phyloP scores from a whole-genome alignment of 2,888 invertebrate species.

The Dasysyrphus albostriatus region DNA sequence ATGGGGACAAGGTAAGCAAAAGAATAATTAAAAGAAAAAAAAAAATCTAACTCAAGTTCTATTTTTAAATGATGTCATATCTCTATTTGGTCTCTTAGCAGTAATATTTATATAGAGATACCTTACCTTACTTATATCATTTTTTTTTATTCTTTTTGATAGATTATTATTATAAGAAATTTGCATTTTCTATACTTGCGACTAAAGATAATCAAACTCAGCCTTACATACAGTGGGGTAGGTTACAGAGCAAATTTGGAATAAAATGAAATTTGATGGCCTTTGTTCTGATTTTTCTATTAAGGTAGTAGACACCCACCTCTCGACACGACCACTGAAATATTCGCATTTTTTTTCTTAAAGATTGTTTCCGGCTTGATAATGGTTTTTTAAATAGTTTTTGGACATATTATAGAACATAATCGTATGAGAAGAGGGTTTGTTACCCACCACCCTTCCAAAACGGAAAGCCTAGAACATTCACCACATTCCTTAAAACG shows the following conservation, averaged over 20 bases:
- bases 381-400: too few relatives aligned
- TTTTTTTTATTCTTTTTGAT: background rate
- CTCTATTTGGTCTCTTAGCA: conserved; percentile 45
- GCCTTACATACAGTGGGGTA: background rate
- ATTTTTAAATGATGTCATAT: conserved; percentile 59
- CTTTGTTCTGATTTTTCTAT: too few relatives aligned
- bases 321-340: too few relatives aligned
- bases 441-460: too few relatives aligned
- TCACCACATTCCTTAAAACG: too few relatives aligned
- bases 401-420: too few relatives aligned
- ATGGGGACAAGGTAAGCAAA: conserved; percentile 82
- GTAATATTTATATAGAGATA: background rate
- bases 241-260: background rate
- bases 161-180: conserved; percentile 42
- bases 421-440: too few relatives aligned
- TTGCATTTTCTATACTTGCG: conserved; percentile 51
- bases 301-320: too few relatives aligned
- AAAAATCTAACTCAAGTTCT: conserved; percentile 17
- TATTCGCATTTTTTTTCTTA: too few relatives aligned
- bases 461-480: too few relatives aligned
- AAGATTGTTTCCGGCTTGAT: too few relatives aligned
- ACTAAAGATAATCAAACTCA: background rate
- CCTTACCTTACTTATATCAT: background rate
- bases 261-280: background rate
- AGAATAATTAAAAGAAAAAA: conserved; percentile 2